These are phyloP conservation scores for Julus scandinavius DNA, from an alignment of 2,888 invertebrate species.

Conservation along the genomic window DNA sequence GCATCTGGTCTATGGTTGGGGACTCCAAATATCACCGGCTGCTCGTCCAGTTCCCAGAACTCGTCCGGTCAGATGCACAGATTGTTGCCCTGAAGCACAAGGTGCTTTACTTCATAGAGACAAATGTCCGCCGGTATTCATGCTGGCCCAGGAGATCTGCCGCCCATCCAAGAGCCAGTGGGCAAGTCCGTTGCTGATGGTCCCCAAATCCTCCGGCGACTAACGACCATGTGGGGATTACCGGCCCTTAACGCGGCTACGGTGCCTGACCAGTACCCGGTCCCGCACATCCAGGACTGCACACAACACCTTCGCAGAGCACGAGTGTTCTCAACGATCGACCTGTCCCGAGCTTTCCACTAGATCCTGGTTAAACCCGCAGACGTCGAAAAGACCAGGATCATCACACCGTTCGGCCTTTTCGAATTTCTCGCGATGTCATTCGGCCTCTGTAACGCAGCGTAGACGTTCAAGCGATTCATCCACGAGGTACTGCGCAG, in stretches of 20 bases:
- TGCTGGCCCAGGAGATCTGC: too few relatives aligned
- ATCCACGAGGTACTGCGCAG: neutral
- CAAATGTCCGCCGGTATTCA: neutral
- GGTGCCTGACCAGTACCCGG: neutral
- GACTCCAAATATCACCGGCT: neutral
- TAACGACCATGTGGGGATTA: conserved; percentile 15
- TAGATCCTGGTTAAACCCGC: neutral
- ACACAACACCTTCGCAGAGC: neutral
- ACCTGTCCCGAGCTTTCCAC: too few relatives aligned
- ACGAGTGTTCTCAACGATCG: too few relatives aligned
- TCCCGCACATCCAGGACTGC: neutral
- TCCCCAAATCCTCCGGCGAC: neutral
- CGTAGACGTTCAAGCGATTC: neutral
- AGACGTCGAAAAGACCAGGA: neutral
- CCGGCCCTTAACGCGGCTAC: neutral
- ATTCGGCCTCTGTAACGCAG: neutral
- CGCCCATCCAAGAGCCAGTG: neutral
- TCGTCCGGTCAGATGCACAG: neutral
- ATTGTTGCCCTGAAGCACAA: neutral
- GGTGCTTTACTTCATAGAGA: neutral
- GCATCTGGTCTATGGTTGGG: neutral
- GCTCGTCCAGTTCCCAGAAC: neutral
- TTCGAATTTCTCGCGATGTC: neutral
- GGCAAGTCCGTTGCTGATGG: neutral
- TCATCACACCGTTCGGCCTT: neutral